Evolutionary conservation across 2,888 invertebrate species (phyloP).

Genomic region (Epinotia nisella): DNA sequence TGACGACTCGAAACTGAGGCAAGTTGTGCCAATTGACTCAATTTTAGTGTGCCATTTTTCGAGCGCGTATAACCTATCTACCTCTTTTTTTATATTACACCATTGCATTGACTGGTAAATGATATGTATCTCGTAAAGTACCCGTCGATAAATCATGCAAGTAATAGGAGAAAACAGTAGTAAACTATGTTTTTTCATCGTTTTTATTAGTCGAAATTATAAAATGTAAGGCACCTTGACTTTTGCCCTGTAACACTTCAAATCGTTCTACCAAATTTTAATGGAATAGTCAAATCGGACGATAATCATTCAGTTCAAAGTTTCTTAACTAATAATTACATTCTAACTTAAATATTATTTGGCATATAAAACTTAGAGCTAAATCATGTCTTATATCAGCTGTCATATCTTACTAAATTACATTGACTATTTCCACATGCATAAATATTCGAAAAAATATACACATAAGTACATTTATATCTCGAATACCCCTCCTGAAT

Average conservation of each 20-base stretch:
- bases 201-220: conserved; percentile 15
- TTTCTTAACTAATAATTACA: conserved; percentile 22
- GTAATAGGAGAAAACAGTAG: neutral
- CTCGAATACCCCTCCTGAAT: neutral
- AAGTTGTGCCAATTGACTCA: too few relatives aligned
- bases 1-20: too few relatives aligned
- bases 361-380: conserved; percentile 20
- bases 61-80: too few relatives aligned
- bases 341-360: conserved; percentile 33
- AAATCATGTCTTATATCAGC: neutral
- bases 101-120: too few relatives aligned
- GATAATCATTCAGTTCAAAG: neutral
- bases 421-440: neutral
- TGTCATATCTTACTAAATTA: conserved; percentile 14
- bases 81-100: too few relatives aligned
- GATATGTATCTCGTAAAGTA: too few relatives aligned
- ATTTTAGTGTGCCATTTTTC: too few relatives aligned
- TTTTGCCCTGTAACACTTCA: neutral
- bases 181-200: neutral
- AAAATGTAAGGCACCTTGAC: conserved; percentile 12
- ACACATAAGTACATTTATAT: neutral
- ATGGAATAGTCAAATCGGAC: neutral
- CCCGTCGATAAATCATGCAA: too few relatives aligned
- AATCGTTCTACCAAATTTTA: neutral
- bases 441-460: conserved; percentile 19